Evolutionary conservation across 2,797 vertebrate genomes (phyloP).

Genomic region (Tokudaia muenninki): DNA sequence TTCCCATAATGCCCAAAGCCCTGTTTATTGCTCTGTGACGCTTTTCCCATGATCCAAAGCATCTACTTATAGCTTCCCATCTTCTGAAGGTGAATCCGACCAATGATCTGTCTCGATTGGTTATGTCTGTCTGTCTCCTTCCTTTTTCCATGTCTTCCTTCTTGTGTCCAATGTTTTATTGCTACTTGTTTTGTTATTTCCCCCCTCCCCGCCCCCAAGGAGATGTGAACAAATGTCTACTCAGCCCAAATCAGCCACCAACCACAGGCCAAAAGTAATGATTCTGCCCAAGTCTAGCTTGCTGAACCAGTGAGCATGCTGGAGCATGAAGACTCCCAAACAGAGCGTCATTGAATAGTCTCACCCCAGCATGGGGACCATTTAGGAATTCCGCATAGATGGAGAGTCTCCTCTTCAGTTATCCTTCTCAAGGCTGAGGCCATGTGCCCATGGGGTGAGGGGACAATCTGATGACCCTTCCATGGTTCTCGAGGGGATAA

Average conservation of each 20-base stretch:
- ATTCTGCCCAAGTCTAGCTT: neutral
- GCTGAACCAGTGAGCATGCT: neutral
- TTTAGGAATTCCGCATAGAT: neutral
- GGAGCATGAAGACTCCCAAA: too few relatives aligned
- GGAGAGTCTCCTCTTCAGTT: neutral
- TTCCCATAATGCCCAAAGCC: neutral
- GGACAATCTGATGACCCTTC: neutral
- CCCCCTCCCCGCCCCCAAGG: too few relatives aligned
- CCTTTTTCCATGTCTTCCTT: neutral
- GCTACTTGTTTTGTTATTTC: neutral
- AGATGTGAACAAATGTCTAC: neutral
- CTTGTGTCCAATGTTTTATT: neutral
- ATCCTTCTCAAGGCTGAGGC: neutral
- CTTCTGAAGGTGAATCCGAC: neutral
- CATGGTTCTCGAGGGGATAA: neutral
- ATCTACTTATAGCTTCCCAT: neutral
- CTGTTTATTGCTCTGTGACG: neutral
- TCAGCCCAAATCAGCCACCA: neutral
- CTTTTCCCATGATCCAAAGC: neutral
- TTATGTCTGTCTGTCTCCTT: neutral
- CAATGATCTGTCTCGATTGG: rapidly evolving
- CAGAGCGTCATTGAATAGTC: neutral
- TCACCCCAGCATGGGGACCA: neutral
- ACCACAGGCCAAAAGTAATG: neutral
- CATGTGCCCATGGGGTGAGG: neutral